Evolutionary conservation across 2,888 invertebrate genomes (phyloP).

Genomic region (Tenthredo distinguenda): DNA sequence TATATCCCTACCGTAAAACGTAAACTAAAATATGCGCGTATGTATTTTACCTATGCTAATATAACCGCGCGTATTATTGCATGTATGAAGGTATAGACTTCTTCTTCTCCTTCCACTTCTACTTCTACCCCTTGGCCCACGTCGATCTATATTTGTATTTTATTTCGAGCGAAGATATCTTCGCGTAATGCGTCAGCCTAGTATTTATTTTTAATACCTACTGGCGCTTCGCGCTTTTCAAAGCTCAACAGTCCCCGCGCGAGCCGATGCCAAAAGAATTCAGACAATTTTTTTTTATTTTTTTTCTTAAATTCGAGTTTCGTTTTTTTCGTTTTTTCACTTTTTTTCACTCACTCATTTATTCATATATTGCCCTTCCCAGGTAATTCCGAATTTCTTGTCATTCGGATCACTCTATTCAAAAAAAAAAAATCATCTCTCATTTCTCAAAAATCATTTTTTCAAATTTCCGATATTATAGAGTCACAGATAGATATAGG

Average conservation of each 20-base stretch:
- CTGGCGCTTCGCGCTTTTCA: slow-evolving; percentile 13
- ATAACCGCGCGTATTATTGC: neutral
- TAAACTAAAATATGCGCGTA: neutral
- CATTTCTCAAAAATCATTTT: no score
- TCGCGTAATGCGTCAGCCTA: slow-evolving; percentile 43
- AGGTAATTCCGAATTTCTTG: neutral
- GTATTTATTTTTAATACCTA: slow-evolving; percentile 48
- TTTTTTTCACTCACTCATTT: neutral
- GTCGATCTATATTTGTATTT: slow-evolving; percentile 34
- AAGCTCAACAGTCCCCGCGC: neutral
- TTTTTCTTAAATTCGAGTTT: neutral
- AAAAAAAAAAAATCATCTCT: neutral
- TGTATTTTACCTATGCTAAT: neutral
- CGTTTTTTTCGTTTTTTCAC: neutral
- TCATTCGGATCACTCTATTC: neutral
- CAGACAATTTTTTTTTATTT: neutral
- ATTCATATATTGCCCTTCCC: neutral
- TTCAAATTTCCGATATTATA: neutral
- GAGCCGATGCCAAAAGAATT: neutral
- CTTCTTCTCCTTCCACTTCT: slow-evolving; percentile 20
- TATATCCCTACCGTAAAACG: neutral
- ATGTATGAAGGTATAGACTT: slow-evolving; percentile 50
- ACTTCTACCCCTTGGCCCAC: slow-evolving; percentile 24
- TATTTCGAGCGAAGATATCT: slow-evolving; percentile 40
- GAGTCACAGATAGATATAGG: neutral